phyloP scores from a whole-genome alignment of 2,113 vertebrate species.

The Heloderma charlesbogerti region DNA sequence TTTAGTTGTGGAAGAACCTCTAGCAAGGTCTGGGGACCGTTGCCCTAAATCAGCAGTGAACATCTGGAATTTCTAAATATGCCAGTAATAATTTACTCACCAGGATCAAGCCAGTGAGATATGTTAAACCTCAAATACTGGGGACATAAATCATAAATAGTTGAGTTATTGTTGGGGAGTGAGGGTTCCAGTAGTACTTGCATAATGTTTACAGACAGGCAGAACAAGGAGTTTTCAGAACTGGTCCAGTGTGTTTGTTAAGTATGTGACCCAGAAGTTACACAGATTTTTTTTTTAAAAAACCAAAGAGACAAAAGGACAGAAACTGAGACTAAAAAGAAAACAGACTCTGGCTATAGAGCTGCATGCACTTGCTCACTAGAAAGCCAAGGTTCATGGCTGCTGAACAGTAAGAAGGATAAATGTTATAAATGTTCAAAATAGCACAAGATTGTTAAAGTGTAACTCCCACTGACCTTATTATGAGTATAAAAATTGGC shows the following conservation, averaged over 20 bases:
- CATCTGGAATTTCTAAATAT: too few species aligned
- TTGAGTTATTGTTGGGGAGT: not conserved
- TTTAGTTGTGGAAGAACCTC: too few species aligned
- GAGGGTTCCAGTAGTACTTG: not conserved
- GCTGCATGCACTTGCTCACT: not conserved
- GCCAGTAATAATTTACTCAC: too few species aligned
- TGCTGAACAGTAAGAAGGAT: not conserved
- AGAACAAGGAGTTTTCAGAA: not conserved
- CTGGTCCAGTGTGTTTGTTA: not conserved
- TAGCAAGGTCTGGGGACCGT: too few species aligned
- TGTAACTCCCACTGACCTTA: too few species aligned
- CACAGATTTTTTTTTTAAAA: not conserved
- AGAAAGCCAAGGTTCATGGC: not conserved
- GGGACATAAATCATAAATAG: not conserved
- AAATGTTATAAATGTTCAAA: not conserved
- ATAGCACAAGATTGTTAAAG: not conserved
- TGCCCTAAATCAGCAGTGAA: too few species aligned
- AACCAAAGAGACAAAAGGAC: not conserved
- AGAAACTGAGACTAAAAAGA: not conserved
- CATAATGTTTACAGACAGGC: not conserved
- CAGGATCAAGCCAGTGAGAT: not conserved
- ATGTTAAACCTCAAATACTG: not conserved
- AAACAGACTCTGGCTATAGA: not conserved
- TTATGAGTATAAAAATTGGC: too few species aligned
- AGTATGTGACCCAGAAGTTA: not conserved